Evolutionary conservation across 2,113 vertebrate species (phyloP), one percentile per base, ranked within the genome.

Genomic region (Mus musculus): DNA sequence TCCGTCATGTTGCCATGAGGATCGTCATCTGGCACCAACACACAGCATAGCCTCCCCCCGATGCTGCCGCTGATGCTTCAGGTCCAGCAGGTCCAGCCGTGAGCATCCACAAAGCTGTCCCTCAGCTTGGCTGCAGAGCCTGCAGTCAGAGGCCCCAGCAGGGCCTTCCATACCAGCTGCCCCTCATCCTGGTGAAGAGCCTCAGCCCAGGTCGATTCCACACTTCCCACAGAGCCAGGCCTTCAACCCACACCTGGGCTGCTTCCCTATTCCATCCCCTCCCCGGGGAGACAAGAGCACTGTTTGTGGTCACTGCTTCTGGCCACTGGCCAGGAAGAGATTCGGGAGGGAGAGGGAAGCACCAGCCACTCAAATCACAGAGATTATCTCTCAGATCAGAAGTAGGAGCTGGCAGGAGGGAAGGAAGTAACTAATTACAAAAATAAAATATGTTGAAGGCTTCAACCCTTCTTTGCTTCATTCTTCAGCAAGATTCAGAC

Each of bases 271-370:
- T 33, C 33, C 54, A 0, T 12, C 39, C 17, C 22, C 14, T 28
- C 24, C 73, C 49, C 3, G 3, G 49, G 82, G 52, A 72, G 52
- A 36, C 82, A 81, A 73, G 46, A 81, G 30, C 14, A 39, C 52
- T 61, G 33, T 16, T 24, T 91, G 75, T 69, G 69, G 95, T 88
- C 82, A 91, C 92, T 69, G 82, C 61, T 93, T 88, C 82, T 76
- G 59, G 81, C 67, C 19, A 73, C 3, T 20, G 33, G 59, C 88
- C 59, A 78, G 52, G 52, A 71, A 36, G 91, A 28, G 8, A 71
- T 54, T 90, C 28, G 28, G 9, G 12, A 69, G 30, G n/a, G 20
- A 36, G 54, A 63, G 14, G 39, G 42, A 85, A 42, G 46, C 33
- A 5, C 1, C 19, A 52, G 24, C 78, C 72, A 36, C 2, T 81